Base-by-base conservation (phyloP, 1,140 invertebrate species). In the Tetraneura akinire region DNA sequence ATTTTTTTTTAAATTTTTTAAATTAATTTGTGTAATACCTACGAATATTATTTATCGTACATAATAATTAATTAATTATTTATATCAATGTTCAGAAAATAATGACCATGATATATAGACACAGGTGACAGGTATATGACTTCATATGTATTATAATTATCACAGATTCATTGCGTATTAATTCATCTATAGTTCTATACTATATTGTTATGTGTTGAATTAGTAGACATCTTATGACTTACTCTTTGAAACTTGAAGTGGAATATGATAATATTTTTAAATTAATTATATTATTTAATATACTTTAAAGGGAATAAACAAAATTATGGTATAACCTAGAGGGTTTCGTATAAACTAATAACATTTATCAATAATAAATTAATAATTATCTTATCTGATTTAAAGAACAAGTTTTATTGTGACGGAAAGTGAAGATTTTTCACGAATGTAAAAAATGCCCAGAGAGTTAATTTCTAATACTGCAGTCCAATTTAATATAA, bases 331-430 rank as follows among this genome's bases (percentile, higher is more conserved):
- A 26, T 70, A 26, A 70, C 23, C 68, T 16, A 49, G 8, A 71
- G 68, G 23, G 23, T 29, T 71, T 51, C 3, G 16, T n/a, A 71
- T 1, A 51, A 70, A 57, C 26, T 26, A 62, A 71, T 71, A 29
- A 71, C 45, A 71, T 71, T 49, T 51, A 71, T 71, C 47, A 71
- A 51, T n/a, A n/a, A n/a, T n/a, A n/a, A n/a, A n/a, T n/a, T n/a
- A n/a, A n/a, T n/a, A n/a, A n/a, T 71, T 71, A 45, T 71, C 14
- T 71, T 29, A 71, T 71, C 8, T 71, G 45, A 51, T 71, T 49
- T 71, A 51, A 51, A 49, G 47, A 71, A 71, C 6, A 51, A 51
- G 23, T 51, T 71, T 49, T 71, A 71, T 45, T 18, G 32, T 23
- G 64, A 68, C 47, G 2, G 42, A 16, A 68, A 47, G 21, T 47